Conservation (phyloP, 1,140 invertebrate genomes). For the Zaprionus ornatus region DNA sequence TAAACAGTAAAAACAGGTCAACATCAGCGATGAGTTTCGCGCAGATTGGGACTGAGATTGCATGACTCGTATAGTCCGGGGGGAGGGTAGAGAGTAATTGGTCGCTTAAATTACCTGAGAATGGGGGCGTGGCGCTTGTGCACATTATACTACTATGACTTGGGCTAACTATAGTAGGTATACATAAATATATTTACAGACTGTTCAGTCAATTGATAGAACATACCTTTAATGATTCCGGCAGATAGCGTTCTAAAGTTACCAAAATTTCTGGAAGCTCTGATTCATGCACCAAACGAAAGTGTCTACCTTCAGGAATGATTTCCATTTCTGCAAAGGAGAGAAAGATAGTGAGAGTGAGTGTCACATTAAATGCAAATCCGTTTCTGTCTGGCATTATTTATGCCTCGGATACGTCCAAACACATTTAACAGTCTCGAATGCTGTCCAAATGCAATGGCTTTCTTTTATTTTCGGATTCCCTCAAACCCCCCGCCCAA, state of each 20-base stretch:
- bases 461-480: constrained; percentile 3
- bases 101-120: constrained; percentile 58
- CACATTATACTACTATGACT: constrained; percentile 10
- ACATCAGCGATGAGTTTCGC: constrained; percentile 37
- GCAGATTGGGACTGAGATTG: constrained; percentile 56
- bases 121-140: constrained; percentile 47
- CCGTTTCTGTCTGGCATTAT: constrained; percentile 12
- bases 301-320: constrained; percentile 91
- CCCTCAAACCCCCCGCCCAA: background rate
- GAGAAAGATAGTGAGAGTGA: constrained; percentile 8
- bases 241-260: constrained; percentile 89
- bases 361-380: constrained; percentile 13
- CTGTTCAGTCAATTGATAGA: background rate
- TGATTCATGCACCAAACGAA: constrained; percentile 91
- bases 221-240: constrained; percentile 90
- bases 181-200: background rate
- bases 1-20: constrained; percentile 73
- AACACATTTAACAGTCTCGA: constrained; percentile 31
- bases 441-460: constrained; percentile 24
- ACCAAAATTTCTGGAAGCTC: constrained; percentile 91
- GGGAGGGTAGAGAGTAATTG: constrained; percentile 45
- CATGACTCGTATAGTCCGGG: constrained; percentile 63
- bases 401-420: background rate
- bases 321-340: constrained; percentile 89
- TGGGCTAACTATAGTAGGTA: background rate